Percentiles rank a stretch among this genome's conserved stretches.
Evolutionary conservation across 2,797 vertebrate genomes (phyloP).

Genomic region (Esox lucius): DNA sequence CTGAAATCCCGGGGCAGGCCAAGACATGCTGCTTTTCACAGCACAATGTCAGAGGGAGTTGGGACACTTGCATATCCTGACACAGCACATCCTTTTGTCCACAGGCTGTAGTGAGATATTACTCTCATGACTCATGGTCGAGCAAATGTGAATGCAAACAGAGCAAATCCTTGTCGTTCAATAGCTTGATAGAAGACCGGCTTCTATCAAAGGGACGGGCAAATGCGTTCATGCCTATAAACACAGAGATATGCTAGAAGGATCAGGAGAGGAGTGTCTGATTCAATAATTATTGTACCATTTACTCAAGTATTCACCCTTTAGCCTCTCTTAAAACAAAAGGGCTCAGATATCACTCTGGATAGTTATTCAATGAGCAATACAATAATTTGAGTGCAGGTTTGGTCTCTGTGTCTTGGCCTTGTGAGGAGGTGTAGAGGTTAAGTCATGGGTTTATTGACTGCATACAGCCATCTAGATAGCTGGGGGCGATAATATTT

Average conservation of each 20-base stretch:
- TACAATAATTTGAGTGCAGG: constrained; percentile 39
- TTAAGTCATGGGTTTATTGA: constrained; percentile 12
- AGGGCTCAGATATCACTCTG: not conserved
- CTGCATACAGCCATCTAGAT: constrained; percentile 43
- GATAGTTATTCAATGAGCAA: not conserved
- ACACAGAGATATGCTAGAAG: not conserved
- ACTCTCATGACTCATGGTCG: constrained; percentile 53
- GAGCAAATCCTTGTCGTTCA: constrained; percentile 15
- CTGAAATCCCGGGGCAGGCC: constrained; percentile 41
- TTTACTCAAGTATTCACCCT: not conserved
- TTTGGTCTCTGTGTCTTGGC: constrained; percentile 18
- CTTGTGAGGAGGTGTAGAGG: not conserved
- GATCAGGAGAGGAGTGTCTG: not conserved
- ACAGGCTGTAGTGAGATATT: constrained; percentile 3
- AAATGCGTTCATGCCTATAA: constrained; percentile 26
- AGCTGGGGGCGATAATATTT: constrained; percentile 58
- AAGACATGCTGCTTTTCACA: constrained; percentile 43
- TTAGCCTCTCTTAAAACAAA: not conserved
- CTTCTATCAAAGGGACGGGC: not conserved
- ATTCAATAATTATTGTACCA: not conserved
- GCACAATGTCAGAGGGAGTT: constrained; percentile 29
- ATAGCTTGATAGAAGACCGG: constrained; percentile 20
- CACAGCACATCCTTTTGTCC: constrained; percentile 22
- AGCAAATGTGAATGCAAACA: constrained; percentile 28
- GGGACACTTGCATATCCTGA: constrained; percentile 44